Evolutionary conservation across 2,888 invertebrate genomes (phyloP).

Genomic region (Aphodius sticticus): DNA sequence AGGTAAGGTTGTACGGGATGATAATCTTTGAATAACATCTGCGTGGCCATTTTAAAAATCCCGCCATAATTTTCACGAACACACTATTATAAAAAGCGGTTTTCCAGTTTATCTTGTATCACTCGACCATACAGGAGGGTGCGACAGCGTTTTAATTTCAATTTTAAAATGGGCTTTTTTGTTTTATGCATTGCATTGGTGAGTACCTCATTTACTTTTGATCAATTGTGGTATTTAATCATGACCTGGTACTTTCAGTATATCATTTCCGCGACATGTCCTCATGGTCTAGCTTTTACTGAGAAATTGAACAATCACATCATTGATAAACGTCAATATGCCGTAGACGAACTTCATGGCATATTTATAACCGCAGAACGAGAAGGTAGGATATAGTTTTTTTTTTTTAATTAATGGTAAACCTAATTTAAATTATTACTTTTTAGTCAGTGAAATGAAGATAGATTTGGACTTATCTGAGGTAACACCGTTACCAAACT

Average conservation of each 20-base stretch:
- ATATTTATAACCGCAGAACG: neutral
- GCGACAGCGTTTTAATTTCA: neutral
- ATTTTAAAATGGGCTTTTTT: neutral
- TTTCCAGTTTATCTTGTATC: neutral
- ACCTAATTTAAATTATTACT: slow-evolving; percentile 10
- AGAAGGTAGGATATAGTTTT: neutral
- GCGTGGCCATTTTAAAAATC: neutral
- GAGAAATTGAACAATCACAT: slow-evolving; percentile 24
- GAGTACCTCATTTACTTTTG: neutral
- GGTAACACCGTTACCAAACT: slow-evolving; percentile 5
- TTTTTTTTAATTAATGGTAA: neutral
- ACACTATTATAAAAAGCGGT: neutral
- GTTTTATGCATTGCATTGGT: neutral
- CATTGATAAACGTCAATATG: slow-evolving; percentile 15
- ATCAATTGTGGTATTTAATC: neutral
- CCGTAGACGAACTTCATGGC: slow-evolving; percentile 17
- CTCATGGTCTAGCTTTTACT: slow-evolving; percentile 14
- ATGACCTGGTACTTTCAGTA: slow-evolving; percentile 21
- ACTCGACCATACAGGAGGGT: neutral
- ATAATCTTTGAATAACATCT: too few relatives aligned
- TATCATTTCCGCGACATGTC: slow-evolving; percentile 24
- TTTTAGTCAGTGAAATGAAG: slow-evolving; percentile 28
- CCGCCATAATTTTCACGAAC: neutral
- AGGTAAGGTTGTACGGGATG: too few relatives aligned
- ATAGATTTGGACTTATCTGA: slow-evolving; percentile 19